These are phyloP conservation scores for Paracanthobrama guichenoti DNA, from an alignment of 2,113 vertebrate genomes.

Conservation along the genomic window DNA sequence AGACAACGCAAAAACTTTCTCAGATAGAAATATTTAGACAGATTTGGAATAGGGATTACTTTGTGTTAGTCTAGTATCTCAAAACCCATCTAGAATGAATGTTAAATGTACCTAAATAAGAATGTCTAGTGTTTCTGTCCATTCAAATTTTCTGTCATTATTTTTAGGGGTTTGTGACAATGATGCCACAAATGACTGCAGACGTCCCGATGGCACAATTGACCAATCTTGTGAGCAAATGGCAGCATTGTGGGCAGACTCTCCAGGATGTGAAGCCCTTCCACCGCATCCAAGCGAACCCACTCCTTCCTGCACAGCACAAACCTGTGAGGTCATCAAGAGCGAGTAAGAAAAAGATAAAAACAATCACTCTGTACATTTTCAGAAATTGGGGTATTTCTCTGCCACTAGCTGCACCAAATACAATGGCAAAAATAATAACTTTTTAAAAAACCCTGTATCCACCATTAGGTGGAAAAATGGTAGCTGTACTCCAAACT, in stretches of 20 bases:
- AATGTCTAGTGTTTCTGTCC: not conserved
- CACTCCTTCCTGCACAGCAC: accelerated
- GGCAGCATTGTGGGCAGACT: conserved; percentile 77
- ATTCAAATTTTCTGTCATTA: not conserved
- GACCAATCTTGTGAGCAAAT: conserved; percentile 75
- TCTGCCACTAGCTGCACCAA: not conserved
- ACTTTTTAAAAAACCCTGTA: not conserved
- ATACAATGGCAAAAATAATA: not conserved
- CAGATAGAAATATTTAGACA: no score
- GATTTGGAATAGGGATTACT: no score
- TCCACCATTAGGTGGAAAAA: not conserved
- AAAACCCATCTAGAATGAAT: no score
- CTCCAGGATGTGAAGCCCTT: conserved; percentile 58
- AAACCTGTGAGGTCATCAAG: conserved; percentile 78
- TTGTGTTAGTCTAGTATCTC: no score
- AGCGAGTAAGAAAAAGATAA: conserved; percentile 78
- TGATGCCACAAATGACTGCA: conserved; percentile 80
- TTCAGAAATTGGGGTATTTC: not conserved
- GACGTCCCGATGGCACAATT: conserved; percentile 69
- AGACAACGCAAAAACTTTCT: not conserved
- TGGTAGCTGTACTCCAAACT: not conserved
- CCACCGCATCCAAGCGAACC: not conserved
- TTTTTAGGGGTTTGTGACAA: conserved; percentile 86
- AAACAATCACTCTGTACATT: not conserved
- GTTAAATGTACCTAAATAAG: no score